Evolutionary conservation across 2,113 vertebrate species (phyloP), one percentile per base, ranked within the genome.

Genomic region (Poeciliopsis occidentalis): DNA sequence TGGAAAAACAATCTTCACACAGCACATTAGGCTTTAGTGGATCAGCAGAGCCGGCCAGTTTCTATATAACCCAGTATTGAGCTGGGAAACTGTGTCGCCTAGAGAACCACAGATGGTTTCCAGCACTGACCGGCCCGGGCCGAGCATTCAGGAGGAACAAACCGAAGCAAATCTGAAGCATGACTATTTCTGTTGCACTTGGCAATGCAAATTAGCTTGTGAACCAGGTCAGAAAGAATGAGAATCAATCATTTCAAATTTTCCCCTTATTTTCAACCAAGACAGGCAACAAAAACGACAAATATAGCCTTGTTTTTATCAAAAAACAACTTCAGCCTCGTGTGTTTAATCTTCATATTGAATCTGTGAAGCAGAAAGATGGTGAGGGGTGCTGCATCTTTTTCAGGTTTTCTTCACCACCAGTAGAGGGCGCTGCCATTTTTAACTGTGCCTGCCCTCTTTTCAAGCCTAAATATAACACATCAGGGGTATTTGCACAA

Each of bases 1-100:
- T 12, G 86, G 89, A 91, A 91, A 91, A 88, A 88, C 85, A 89
- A 82, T 88, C 85, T 87, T 71, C 86, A 82, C 87, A 84, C 87
- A 87, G 84, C 72, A 85, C 83, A 88, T 87, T 86, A 78, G 87
- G 69, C 81, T 80, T 85, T 12, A 79, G 81, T 86, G 87, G 80
- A 77, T 85, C 76, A 61, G 64, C 79, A 67, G 68, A 87, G 81
- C 70, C 81, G 85, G 84, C 80, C 86, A 91, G 88, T 92, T 92
- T 92, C 91, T 89, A 91, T 83, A 75, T 64, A 87, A 88, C 79
- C 75, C 76, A 2, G 70, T 79, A 80, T 81, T 80, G 85, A 85
- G 73, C 71, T 75, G 41, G 83, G 81, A 90, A 90, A 87, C 71
- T 74, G 57, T 71, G 62, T 86, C 84, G 69, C 44, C 76, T 29